A percentile compares a stretch with the other conserved stretches of the same genome.
Evolutionary conservation across 1,140 invertebrate species (phyloP).

Genomic region (Elysia chlorotica): DNA sequence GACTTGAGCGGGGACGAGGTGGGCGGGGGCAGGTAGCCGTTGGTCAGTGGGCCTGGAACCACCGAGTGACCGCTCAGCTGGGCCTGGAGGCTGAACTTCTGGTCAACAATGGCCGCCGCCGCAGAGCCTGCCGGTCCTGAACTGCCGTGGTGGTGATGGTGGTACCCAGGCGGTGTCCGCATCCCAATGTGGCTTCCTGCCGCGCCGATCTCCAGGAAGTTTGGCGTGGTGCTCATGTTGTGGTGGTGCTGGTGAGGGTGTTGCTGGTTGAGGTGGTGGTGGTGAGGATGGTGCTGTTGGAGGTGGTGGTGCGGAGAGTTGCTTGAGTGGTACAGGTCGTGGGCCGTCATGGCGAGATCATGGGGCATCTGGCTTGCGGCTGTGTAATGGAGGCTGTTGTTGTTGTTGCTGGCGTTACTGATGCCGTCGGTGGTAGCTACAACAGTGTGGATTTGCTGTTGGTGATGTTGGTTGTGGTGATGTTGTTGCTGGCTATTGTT

Average conservation of each 20-base stretch:
- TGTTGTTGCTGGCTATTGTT: too few relatives aligned
- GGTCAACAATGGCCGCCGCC: background rate
- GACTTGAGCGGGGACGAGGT: slow-evolving; percentile 1
- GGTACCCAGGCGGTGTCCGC: slow-evolving; percentile 12
- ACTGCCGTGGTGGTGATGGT: too few relatives aligned
- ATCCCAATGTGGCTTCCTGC: background rate
- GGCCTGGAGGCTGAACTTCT: background rate
- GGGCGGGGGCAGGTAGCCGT: slow-evolving; percentile 4
- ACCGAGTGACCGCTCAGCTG: background rate
- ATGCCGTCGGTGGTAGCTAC: too few relatives aligned
- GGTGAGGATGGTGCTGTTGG: slow-evolving; percentile 2
- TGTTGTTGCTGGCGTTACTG: too few relatives aligned
- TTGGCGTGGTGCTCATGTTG: background rate
- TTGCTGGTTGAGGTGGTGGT: background rate
- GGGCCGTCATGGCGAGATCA: background rate
- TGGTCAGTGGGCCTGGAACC: slow-evolving; percentile 9
- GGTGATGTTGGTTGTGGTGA: too few relatives aligned
- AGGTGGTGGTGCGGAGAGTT: too few relatives aligned
- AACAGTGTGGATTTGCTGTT: too few relatives aligned
- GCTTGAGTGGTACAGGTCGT: too few relatives aligned
- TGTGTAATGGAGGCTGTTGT: too few relatives aligned
- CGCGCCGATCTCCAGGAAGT: slow-evolving; percentile 18
- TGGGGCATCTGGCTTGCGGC: background rate
- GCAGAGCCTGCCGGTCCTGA: background rate
- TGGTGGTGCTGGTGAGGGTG: background rate